Evolutionary conservation across 2,888 invertebrate genomes (phyloP).

Genomic region (Drosophila testacea): DNA sequence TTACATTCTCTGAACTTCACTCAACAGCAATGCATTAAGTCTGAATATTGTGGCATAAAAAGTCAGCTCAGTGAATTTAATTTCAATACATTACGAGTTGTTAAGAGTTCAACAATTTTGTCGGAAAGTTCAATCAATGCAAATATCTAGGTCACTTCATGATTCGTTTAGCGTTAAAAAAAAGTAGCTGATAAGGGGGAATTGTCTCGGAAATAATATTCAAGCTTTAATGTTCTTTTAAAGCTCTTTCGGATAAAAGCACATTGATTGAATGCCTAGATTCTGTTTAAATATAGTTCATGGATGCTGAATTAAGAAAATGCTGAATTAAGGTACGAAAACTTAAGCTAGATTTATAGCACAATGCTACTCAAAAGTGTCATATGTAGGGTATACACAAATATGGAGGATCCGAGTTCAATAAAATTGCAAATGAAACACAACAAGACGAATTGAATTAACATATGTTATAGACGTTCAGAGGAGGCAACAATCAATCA

Average conservation of each 20-base stretch:
- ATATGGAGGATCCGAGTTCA: conserved; percentile 31
- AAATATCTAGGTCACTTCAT: conserved; percentile 13
- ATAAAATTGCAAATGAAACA: conserved; percentile 27
- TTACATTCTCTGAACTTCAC: neutral
- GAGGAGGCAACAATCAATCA: conserved; percentile 39
- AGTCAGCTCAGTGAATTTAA: neutral
- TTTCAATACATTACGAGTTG: conserved; percentile 4
- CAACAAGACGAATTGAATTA: conserved; percentile 30
- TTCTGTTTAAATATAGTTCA: no score
- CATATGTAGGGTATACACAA: conserved; percentile 6
- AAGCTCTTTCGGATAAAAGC: neutral
- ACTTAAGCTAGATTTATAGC: neutral
- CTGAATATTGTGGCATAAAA: conserved; percentile 1
- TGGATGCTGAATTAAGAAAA: neutral
- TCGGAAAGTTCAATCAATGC: conserved; percentile 13
- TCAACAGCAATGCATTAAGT: conserved; percentile 1
- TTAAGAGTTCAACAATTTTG: conserved; percentile 12
- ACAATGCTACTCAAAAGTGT: neutral
- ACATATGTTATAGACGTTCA: conserved; percentile 26
- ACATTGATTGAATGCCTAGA: no score
- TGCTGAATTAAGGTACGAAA: neutral
- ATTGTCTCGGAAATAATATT: no score
- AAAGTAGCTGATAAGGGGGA: neutral
- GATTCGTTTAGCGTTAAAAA: neutral
- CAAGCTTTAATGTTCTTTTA: neutral